Base-by-base conservation (phyloP, 35 echinoderm and acorn worm genomes). In the Ophioderma brevispina region DNA sequence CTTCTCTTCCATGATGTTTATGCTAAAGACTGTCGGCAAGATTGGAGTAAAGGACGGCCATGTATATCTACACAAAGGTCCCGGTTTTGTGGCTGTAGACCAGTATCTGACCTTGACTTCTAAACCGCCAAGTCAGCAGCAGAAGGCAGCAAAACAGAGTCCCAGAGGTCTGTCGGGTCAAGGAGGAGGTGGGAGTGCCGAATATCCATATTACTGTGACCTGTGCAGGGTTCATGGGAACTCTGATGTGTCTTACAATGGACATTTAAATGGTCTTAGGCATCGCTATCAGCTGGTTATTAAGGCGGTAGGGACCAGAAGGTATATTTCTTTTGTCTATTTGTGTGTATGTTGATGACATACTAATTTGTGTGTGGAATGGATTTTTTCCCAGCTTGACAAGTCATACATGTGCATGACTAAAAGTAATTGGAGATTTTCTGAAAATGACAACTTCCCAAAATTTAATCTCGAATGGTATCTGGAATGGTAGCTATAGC, bases 131-230 rank as follows among this genome's bases (percentile, higher is more conserved):
- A 76, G 43, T 43, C 14, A 82, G 21, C 38, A 83, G 8, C 79
- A 76, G 5, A 33, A 55, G 36, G 52, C 38, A 19, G 41, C 43
- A 42, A 52, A 41, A 25, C 31, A 76, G 59, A 15, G n/a, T 35
- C n/a, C 38, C 33, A 82, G 0, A 36, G 37, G 34, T 37, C 56
- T 36, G n/a, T 23, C 32, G 13, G 79, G 37, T 10, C 31, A 23
- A 81, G 37, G 79, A 86, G 37, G 79, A 86, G 40, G 34, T 19
- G 81, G 81, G 21, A 19, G 10, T 25, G 83, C 85, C 23, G 80
- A 56, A 33, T 91, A 91, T 64, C 90, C 90, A 13, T 91, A 76
- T 76, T 75, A 85, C 23, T 91, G 90, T 38, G 90, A 91, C 37
- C 59, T 85, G 31, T 91, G 90, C 75, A 76, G 76, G 17, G 76